A percentile compares a stretch with the other conserved stretches of the same genome.
Evolutionary conservation across 2,113 vertebrate species (phyloP).

Genomic region (Pelusios castaneus): DNA sequence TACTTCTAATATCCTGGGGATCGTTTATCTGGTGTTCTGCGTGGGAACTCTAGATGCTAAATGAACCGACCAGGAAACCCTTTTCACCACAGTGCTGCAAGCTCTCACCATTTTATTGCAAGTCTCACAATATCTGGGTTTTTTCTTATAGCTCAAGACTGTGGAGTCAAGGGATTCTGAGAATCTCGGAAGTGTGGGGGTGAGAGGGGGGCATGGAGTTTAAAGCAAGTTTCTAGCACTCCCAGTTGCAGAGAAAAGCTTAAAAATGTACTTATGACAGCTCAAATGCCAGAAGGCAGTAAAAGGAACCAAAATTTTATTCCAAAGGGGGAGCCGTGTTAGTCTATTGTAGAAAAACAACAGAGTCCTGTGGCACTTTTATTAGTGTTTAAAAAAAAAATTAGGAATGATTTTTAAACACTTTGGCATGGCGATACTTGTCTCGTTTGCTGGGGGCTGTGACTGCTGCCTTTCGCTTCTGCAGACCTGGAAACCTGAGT

Average conservation of each 20-base stretch:
- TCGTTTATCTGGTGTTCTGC: background rate
- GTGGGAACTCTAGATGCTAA: background rate
- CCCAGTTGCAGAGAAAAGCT: background rate
- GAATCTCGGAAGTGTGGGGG: too few relatives aligned
- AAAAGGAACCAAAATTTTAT: background rate
- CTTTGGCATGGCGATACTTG: background rate
- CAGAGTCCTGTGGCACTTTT: too few relatives aligned
- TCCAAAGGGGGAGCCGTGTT: too few relatives aligned
- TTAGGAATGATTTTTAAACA: constrained; percentile 1
- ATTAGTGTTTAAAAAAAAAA: background rate
- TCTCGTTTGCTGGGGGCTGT: background rate
- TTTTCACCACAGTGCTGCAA: background rate
- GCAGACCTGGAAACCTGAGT: background rate
- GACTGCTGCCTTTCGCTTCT: background rate
- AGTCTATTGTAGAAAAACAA: too few relatives aligned
- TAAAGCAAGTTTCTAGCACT: background rate
- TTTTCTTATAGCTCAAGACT: background rate
- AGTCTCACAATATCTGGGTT: background rate
- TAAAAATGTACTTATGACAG: fast-evolving
- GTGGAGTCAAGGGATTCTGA: background rate
- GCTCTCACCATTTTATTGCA: fast-evolving
- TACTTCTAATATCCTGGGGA: fast-evolving
- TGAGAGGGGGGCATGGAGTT: background rate
- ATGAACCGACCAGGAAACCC: fast-evolving
- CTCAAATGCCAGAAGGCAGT: background rate